Base-by-base conservation (phyloP, 2,113 vertebrate genomes). In the Dromaius novaehollandiae region DNA sequence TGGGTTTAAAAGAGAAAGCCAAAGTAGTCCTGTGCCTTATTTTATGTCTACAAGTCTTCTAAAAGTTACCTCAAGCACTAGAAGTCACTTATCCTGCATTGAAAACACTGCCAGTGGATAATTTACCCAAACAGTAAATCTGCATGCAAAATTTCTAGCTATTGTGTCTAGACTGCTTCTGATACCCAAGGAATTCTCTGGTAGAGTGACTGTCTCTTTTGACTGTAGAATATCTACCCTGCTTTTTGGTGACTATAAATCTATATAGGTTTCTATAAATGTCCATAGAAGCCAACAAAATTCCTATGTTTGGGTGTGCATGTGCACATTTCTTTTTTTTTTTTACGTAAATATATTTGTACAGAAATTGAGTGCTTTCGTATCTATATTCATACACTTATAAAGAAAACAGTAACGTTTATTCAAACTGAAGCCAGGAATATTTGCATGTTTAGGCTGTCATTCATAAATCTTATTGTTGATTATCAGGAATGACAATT, bases 321-420 rank as follows among this genome's bases (percentile, higher is more conserved):
- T 53, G 22, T 16, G 8, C 7, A 50, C 0, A 0, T 34, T 34
- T 46, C 16, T 46, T 46, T 24, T 5, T 28, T 44, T 69, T 69
- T 61, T 69, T 82, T 22, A 44, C 8, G 44, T 10, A 69, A 14
- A 50, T 63, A 14, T 38, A 48, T 44, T 80, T 82, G 8, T 8
- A 80, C 51, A 65, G 12, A 50, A 9, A 26, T 40, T 44, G 7
- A 86, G 2, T 40, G 25, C 21, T 87, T 89, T 4, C 4, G 6
- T 68, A 68, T 55, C 34, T 66, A 13, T 58, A 75, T 63, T 6
- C 5, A 36, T 53, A 61, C 6, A 20, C 2, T 30, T 14, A 61
- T 40, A 71, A 66, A 44, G 6, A 82, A 82, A 86, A 56, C 3
- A 60, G 56, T 38, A 28, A 48, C 1, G 32, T 85, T 40, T 61